Conservation (phyloP, 2,888 invertebrate species). For the Tachystola acroxantha region DNA sequence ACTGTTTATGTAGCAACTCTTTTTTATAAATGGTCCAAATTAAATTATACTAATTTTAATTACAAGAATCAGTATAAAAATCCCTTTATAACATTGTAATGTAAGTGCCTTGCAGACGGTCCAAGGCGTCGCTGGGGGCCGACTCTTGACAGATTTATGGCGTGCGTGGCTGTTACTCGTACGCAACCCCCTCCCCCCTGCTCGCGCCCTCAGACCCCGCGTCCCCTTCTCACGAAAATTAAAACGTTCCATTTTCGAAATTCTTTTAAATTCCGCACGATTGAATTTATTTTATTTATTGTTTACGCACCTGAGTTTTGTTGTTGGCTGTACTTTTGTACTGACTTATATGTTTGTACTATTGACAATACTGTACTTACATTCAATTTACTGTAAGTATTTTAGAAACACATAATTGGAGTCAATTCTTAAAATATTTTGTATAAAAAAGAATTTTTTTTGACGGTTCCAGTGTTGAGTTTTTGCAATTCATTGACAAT, state of each 20-base stretch:
- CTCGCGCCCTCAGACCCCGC: slow-evolving; percentile 15
- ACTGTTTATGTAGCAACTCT: too few species aligned
- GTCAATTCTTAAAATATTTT: too few species aligned
- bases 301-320: slow-evolving; percentile 27
- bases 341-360: too few species aligned
- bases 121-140: slow-evolving; percentile 53
- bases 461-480: too few species aligned
- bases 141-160: slow-evolving; percentile 66
- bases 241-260: slow-evolving; percentile 55
- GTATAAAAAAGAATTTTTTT: too few species aligned
- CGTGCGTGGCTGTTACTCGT: slow-evolving; percentile 58
- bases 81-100: slow-evolving; percentile 19
- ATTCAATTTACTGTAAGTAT: too few species aligned
- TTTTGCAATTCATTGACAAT: too few species aligned
- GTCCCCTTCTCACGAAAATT: slow-evolving; percentile 49
- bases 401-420: too few species aligned
- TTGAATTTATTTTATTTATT: slow-evolving; percentile 36
- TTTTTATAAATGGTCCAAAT: too few species aligned
- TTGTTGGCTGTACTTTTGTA: slow-evolving; percentile 21
- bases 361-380: too few species aligned
- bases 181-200: slow-evolving; percentile 30
- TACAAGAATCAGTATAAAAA: too few species aligned
- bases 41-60: too few species aligned
- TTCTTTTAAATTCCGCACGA: slow-evolving; percentile 42
- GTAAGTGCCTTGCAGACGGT: slow-evolving; percentile 43